Evolutionary conservation across 1,140 invertebrate genomes (phyloP), one percentile per base, ranked within the genome.

Genomic region (Drosophila pseudoananassae): DNA sequence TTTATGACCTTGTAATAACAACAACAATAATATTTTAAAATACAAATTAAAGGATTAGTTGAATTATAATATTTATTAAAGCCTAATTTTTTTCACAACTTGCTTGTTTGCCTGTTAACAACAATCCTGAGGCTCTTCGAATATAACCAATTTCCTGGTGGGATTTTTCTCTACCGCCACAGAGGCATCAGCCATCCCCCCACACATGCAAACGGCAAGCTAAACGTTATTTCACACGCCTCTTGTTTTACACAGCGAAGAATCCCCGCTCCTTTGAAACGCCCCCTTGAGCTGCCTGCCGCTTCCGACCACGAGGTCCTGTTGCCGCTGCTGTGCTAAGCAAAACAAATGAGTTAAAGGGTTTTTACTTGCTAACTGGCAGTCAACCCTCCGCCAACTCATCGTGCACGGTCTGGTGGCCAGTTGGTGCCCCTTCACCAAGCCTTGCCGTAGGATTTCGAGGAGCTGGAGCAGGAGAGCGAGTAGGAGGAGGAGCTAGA

Each of bases 301-400:
- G 36, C 29, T 53, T 43, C 49, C 49, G 52, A 20, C 46, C 56
- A 14, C 4, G 15, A 23, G 40, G 49, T 20, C 20, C 45, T 50
- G 46, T 43, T 58, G 50, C 36, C 53, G 50, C 25, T 77, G 57
- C 27, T 73, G 60, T 57, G 70, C 66, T 87, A 83, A 87, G 78
- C 78, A 76, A 87, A 87, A 87, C 82, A 87, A 87, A 87, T 87
- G 82, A 87, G 82, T 88, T 87, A 87, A 87, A 87, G 82, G 83
- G 82, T 71, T 88, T 88, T 71, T 78, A 69, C 77, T 87, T 75
- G 69, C 69, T 73, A 53, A 61, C 51, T 77, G 53, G 59, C 36
- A 46, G 64, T 23, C 17, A 33, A 8, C 20, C 36, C 25, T 56
- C 47, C 73, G 58, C 60, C 71, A 78, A 88, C 82, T 85, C 75